Conservation (phyloP, 2,888 invertebrate genomes). For the Andrena camellia region DNA sequence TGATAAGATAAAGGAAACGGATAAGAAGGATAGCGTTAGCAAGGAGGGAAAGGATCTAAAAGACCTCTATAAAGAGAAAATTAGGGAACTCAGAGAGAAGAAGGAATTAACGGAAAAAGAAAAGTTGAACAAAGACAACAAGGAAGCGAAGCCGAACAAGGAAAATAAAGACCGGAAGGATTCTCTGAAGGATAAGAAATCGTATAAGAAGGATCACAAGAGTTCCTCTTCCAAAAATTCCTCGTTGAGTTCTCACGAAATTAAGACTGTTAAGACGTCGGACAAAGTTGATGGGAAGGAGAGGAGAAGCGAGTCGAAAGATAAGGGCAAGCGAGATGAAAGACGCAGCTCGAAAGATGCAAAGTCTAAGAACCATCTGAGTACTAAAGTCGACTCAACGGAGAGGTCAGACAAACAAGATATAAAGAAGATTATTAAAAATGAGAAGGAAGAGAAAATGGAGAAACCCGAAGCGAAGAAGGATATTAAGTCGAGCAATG, state of each 20-base stretch:
- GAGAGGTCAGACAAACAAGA: constrained; percentile 65
- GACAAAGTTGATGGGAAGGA: constrained; percentile 74
- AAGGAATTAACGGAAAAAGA: constrained; percentile 84
- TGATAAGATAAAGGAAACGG: constrained; percentile 73
- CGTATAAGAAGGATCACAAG: constrained; percentile 78
- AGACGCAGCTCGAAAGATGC: constrained; percentile 69
- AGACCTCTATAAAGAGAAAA: constrained; percentile 84
- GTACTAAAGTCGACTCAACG: constrained; percentile 53
- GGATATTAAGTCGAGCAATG: constrained; percentile 72
- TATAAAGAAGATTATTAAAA: constrained; percentile 60
- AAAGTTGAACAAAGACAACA: constrained; percentile 79
- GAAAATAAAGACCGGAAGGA: constrained; percentile 80
- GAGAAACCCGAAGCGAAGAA: constrained; percentile 70
- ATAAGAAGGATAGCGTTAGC: constrained; percentile 76
- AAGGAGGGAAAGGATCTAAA: constrained; percentile 81
- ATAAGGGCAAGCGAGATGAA: constrained; percentile 76
- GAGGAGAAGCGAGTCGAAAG: constrained; percentile 76
- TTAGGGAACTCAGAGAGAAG: constrained; percentile 83
- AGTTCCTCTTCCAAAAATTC: constrained; percentile 76
- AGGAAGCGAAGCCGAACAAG: constrained; percentile 75
- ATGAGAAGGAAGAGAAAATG: constrained; percentile 69
- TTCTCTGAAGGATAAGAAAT: constrained; percentile 76
- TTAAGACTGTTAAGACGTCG: constrained; percentile 73
- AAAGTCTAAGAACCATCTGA: constrained; percentile 61
- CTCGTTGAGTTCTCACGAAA: constrained; percentile 75